These are phyloP conservation scores for Ovis canadensis DNA, from an alignment of 2,113 vertebrate species.

Conservation along the genomic window DNA sequence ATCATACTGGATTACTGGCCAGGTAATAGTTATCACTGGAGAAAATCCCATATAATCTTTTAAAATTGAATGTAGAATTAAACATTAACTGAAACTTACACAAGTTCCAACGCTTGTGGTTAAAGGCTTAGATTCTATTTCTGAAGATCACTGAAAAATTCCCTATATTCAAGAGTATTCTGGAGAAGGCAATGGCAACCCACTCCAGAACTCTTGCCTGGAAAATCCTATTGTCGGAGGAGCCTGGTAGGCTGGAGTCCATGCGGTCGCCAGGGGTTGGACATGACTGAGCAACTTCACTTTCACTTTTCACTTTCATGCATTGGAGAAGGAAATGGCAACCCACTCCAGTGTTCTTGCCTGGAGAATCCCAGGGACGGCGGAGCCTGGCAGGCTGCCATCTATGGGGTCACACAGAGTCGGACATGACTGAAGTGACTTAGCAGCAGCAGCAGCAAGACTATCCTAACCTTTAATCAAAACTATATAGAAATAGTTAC, in stretches of 20 bases:
- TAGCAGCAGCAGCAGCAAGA: neutral
- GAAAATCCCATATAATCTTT: constrained; percentile 27
- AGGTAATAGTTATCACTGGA: neutral
- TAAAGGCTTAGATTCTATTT: constrained; percentile 9
- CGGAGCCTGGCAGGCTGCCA: accelerated
- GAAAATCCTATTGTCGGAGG: neutral
- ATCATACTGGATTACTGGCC: neutral
- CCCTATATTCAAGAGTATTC: neutral
- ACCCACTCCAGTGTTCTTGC: neutral
- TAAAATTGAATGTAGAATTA: constrained; percentile 25
- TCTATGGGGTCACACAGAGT: neutral
- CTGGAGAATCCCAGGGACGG: neutral
- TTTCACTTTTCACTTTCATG: neutral
- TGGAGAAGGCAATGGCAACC: neutral
- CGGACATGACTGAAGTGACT: neutral
- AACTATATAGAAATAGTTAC: neutral
- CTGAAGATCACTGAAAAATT: constrained; percentile 9
- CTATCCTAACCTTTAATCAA: constrained; percentile 37
- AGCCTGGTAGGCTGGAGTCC: neutral
- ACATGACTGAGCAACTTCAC: neutral
- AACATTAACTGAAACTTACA: constrained; percentile 21
- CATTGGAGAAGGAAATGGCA: neutral
- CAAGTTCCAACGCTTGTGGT: neutral
- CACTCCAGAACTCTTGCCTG: neutral
- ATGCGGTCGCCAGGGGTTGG: accelerated